Base-by-base conservation (phyloP, 2,888 invertebrate species). In the Spilosoma lubricipeda region DNA sequence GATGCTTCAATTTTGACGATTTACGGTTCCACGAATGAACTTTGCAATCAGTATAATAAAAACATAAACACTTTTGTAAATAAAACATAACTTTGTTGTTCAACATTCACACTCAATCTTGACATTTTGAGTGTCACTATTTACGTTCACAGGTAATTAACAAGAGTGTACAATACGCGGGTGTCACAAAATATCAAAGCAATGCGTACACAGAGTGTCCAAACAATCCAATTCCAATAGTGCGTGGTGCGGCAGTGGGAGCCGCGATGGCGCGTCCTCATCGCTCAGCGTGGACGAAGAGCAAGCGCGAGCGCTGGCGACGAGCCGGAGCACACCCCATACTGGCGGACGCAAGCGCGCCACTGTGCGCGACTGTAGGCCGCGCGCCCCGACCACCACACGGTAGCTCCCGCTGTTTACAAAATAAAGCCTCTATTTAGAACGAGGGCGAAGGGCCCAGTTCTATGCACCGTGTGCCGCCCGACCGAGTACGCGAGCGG, bases 401-500 rank as follows among this genome's bases (percentile, higher is more conserved):
- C 94, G 88, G 94, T 93, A 94, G 94, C 91, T 91, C 92, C 92
- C 92, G 92, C 95, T 94, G 94, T 94, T 95, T 93, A 95, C 95
- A 92, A 94, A 93, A 93, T 94, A 95, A 93, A 95, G 95, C 94
- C 94, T 94, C 93, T 93, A 94, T 94, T 94, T 94, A 93, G 93
- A 94, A 91, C 94, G 93, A 93, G 93, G 94, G 94, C 94, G 93
- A 94, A 94, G 94, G 94, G 95, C 94, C 93, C 86, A 86, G 89
- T 76, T 77, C 91, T 87, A 89, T 90, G 91, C 70, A 91, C 89
- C 88, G 90, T 92, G 91, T 93, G 93, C 93, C 93, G 94, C 93
- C 94, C 91, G 92, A 94, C 94, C 93, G 94, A 95, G 94, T 95
- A 94, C 93, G 95, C 94, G 92, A 93, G 90, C 92, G 86, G 92